Conservation (phyloP, 2,797 vertebrate species). For the Acanthis flammea region DNA sequence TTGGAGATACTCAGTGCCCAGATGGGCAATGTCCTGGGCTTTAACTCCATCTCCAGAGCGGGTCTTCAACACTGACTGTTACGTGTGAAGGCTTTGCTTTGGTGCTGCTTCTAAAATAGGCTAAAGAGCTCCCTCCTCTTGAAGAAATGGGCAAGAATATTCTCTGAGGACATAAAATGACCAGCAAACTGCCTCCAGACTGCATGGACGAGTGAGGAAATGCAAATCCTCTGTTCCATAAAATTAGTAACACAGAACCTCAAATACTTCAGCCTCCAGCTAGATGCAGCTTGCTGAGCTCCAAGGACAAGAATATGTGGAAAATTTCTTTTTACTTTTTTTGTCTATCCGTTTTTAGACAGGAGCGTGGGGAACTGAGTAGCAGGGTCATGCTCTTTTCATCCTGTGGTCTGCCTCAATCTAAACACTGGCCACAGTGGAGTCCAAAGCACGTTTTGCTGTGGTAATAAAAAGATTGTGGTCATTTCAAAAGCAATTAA, state of each 20-base stretch:
- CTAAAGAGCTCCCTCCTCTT: neutral
- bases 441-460: constrained; percentile 54
- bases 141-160: neutral
- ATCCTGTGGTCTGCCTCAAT: constrained; percentile 55
- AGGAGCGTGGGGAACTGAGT: constrained; percentile 11
- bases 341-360: constrained; percentile 34
- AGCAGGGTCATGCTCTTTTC: constrained; percentile 29
- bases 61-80: neutral
- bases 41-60: neutral
- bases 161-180: neutral
- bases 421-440: constrained; percentile 7
- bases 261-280: neutral
- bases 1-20: neutral
- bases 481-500: constrained; percentile 52
- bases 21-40: neutral
- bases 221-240: neutral
- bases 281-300: neutral
- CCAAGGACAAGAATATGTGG: neutral
- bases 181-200: neutral
- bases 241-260: neutral
- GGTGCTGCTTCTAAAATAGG: neutral
- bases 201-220: neutral
- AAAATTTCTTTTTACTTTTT: neutral
- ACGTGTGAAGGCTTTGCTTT: neutral
- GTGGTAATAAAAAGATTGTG: constrained; percentile 43